Evolutionary conservation across 2,888 invertebrate species (phyloP), one percentile per base, ranked within the genome.

Genomic region (Drosophila neotestacea): DNA sequence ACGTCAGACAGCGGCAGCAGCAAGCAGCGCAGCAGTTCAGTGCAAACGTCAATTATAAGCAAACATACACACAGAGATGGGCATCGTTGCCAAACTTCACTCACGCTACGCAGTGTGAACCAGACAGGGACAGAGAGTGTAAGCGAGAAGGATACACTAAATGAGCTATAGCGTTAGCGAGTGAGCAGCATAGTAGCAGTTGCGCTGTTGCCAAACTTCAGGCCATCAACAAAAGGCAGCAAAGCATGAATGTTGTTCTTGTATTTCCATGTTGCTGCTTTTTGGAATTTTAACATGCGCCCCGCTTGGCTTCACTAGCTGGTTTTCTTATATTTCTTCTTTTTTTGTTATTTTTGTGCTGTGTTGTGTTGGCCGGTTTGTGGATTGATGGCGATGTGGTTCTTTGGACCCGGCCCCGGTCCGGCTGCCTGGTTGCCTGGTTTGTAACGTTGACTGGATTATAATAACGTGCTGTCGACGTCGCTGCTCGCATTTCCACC

Each of bases 41-140:
- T 82, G 82, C 84, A 88, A 85, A 85, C 85, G 88, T 85, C 85
- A 86, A 88, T 88, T 85, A 85, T 86, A 88, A 80, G 85, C 85
- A 88, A 87, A 81, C 77, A 80, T 55, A 71, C 65, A 44, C 48
- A 46, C 71, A 68, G 56, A 51, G 22, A 22, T 22, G 22, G 39
- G 74, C 79, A 51, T 65, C 58, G 88, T 88, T 85, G 85, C 85
- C 88, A 69, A 55, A 54, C 56, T 85, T 85, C 85, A 63, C 56
- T 47, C 60, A 76, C 74, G 72, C 73, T 71, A 67, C 54, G 48
- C 77, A 62, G 59, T 58, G 66, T 70, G 74, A 52, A 62, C 39
- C 50, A 66, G 74, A 59, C 42, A 48, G 50, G 47, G 42, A 52
- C 27, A 11, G 28, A 52, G 50, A 46, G 38, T 52, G 65, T 50